Evolutionary conservation across 2,113 vertebrate genomes (phyloP), one percentile per base, ranked within the genome.

Genomic region (Chionodraco myersi): DNA sequence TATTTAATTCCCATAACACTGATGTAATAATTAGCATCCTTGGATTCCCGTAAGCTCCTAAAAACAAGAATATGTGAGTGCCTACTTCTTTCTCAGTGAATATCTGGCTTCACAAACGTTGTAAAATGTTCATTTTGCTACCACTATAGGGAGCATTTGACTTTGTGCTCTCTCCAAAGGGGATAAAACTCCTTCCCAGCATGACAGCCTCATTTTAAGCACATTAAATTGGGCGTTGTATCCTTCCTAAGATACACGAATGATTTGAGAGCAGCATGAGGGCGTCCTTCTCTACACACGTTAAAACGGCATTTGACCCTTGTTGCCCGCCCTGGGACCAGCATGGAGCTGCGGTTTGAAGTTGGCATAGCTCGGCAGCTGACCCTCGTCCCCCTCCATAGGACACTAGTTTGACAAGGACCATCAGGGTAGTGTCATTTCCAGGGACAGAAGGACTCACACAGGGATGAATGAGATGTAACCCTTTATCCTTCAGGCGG

Each of bases 221-320:
- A 79, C 80, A 79, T 83, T 81, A 84, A 88, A 80, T 34, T 72
- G 69, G 72, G 71, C 74, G 76, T 34, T 66, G 65, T 41, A 73
- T 76, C 67, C 48, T 84, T 79, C 65, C 65, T 56, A n/a, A 72
- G 83, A 86, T 70, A 85, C 79, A 80, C 77, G 80, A 83, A 21
- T 76, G 86, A 92, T 89, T 86, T 83, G 73, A 84, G 73, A 91
- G 78, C 88, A 81, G 87, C 88, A 60, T 87, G 88, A 86, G 73
- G 6, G 61, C 18, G 8, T 86, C 73, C 15, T 70, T 68, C 88
- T 67, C 75, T 80, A 63, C 70, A 72, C 61, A 77, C 49, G 30
- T 30, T 67, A 92, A 83, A 56, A 15, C 48, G 57, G 71, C 74
- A 51, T 89, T 87, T 91, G 91, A 92, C 92, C 91, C 68, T 36